phyloP scores from a whole-genome alignment of 2,888 invertebrate species.

The Sphaeridia pumilis region DNA sequence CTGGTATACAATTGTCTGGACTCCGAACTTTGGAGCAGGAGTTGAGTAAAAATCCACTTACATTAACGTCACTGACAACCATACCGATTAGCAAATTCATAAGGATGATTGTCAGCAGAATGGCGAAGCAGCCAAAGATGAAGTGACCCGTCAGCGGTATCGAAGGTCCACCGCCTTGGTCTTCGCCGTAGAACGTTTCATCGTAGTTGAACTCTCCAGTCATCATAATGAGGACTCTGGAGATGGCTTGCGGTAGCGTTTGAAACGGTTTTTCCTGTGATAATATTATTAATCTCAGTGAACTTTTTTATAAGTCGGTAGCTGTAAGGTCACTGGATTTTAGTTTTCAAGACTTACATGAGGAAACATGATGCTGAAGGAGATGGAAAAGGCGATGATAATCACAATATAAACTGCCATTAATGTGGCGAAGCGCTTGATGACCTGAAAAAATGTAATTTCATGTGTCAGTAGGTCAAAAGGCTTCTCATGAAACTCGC shows the following conservation, averaged over 20 bases:
- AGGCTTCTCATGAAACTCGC: neutral
- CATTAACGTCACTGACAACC: constrained; percentile 12
- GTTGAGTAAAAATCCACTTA: neutral
- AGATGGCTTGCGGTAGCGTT: constrained; percentile 10
- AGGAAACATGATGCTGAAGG: constrained; percentile 13
- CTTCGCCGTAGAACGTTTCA: constrained; percentile 11
- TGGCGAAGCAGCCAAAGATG: constrained; percentile 7
- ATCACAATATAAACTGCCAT: constrained; percentile 12
- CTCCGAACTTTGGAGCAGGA: neutral
- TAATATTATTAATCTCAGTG: neutral
- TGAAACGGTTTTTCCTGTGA: constrained; percentile 12
- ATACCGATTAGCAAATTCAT: constrained; percentile 14
- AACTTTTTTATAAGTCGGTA: neutral
- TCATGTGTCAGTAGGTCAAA: neutral
- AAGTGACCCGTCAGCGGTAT: constrained; percentile 11
- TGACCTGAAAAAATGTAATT: constrained; percentile 2
- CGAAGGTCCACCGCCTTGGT: neutral
- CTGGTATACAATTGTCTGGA: neutral
- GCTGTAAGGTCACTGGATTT: neutral
- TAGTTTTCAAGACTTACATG: constrained; percentile 1
- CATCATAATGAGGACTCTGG: constrained; percentile 14
- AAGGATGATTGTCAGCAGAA: constrained; percentile 10
- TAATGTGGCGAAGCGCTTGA: constrained; percentile 6
- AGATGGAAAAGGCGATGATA: constrained; percentile 14
- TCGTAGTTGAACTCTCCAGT: constrained; percentile 13